A percentile compares a stretch with the other conserved stretches of the same genome.
Conservation (phyloP, 2,888 invertebrate species). For the Erebia epiphron region DNA sequence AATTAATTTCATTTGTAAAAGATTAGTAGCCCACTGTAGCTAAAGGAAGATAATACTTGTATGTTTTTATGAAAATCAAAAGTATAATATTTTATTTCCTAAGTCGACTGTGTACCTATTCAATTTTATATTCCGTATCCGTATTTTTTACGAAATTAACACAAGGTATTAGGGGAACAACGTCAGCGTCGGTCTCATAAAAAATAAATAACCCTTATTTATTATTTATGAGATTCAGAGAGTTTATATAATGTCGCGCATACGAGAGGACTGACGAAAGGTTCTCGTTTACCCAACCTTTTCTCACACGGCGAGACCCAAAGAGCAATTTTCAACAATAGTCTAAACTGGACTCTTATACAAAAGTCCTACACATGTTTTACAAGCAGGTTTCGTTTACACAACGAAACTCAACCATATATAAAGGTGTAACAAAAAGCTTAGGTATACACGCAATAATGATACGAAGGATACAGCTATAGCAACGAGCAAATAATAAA, state of each 20-base stretch:
- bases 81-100: background rate
- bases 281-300: background rate
- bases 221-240: slow-evolving; percentile 13
- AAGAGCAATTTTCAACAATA: background rate
- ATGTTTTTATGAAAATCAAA: no score
- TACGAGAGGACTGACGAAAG: background rate
- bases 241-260: slow-evolving; percentile 12
- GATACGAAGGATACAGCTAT: background rate
- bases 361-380: background rate
- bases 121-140: background rate
- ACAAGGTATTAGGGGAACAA: background rate
- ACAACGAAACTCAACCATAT: background rate
- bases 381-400: background rate
- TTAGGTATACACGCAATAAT: no score
- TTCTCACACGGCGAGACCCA: background rate
- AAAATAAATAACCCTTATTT: slow-evolving; percentile 11
- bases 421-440: no score
- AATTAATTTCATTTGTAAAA: no score
- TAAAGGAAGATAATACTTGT: no score
- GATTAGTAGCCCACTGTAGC: no score
- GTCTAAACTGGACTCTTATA: background rate
- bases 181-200: background rate
- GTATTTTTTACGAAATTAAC: slow-evolving; percentile 5
- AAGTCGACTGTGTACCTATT: background rate
- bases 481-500: background rate